These are phyloP conservation scores for Oceanodroma tethys DNA, from an alignment of 2,113 vertebrate genomes.

Conservation along the genomic window DNA sequence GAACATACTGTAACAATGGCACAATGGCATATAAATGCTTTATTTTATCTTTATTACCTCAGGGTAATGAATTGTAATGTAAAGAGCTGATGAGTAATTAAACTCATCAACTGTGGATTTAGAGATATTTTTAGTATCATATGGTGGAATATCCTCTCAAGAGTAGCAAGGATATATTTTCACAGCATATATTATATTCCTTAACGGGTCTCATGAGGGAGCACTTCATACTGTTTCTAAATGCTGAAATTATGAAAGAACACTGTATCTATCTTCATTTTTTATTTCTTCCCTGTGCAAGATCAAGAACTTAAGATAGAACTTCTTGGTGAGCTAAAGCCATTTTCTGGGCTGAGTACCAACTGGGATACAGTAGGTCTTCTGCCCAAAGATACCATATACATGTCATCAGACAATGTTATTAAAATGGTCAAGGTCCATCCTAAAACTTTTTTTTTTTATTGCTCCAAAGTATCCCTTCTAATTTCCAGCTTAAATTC, in stretches of 20 bases:
- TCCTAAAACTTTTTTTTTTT: background rate
- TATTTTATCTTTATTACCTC: constrained; percentile 60
- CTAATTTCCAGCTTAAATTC: background rate
- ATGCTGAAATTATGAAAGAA: background rate
- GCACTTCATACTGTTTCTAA: background rate
- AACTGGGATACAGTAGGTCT: background rate
- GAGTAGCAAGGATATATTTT: constrained; percentile 7
- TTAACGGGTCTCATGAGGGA: constrained; percentile 10
- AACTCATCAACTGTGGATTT: constrained; percentile 46
- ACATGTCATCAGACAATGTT: background rate
- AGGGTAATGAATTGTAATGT: constrained; percentile 57
- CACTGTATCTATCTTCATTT: background rate
- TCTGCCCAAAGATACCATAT: background rate
- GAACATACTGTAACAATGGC: background rate
- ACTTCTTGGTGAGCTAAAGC: background rate
- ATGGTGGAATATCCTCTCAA: constrained; percentile 41
- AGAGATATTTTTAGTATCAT: constrained; percentile 36
- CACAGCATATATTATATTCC: background rate
- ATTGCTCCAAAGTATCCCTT: background rate
- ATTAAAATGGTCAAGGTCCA: background rate
- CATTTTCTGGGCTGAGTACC: background rate
- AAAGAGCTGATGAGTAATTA: constrained; percentile 63
- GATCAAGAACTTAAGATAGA: background rate
- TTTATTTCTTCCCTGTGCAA: background rate
- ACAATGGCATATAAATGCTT: constrained; percentile 33